phyloP scores from a whole-genome alignment of 2,113 vertebrate species.

The Aphyosemion australe region DNA sequence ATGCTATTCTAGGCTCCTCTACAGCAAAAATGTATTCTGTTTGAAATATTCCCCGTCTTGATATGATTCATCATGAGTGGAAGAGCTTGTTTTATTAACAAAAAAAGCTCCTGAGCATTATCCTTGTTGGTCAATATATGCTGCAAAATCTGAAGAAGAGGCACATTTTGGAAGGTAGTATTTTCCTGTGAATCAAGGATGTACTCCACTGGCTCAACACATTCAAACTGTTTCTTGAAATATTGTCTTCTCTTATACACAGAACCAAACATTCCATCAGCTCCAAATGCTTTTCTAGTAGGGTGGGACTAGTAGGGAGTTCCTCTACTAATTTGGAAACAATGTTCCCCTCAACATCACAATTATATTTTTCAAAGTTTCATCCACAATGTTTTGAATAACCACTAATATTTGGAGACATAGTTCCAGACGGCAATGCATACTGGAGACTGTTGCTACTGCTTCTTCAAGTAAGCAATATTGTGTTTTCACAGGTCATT shows the following conservation, averaged over 20 bases:
- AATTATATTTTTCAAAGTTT: no score
- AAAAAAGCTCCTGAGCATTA: no score
- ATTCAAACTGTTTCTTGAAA: slow-evolving; percentile 14
- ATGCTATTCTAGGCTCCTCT: background rate
- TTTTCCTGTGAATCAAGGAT: slow-evolving; percentile 5
- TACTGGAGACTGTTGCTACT: slow-evolving; percentile 6
- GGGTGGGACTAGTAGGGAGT: no score
- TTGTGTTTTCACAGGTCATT: no score
- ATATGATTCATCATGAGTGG: slow-evolving; percentile 15
- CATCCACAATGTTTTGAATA: no score
- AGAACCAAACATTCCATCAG: no score
- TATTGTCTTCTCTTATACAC: slow-evolving; percentile 1
- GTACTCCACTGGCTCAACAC: background rate
- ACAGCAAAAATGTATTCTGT: slow-evolving; percentile 11
- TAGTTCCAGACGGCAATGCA: background rate
- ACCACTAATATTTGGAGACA: slow-evolving; percentile 3
- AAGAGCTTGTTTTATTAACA: background rate
- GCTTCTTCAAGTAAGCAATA: no score
- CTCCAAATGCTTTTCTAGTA: no score
- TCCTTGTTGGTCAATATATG: slow-evolving; percentile 8
- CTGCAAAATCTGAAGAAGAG: slow-evolving; percentile 9
- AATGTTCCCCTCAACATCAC: no score
- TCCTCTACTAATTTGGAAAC: no score
- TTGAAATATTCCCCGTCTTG: slow-evolving; percentile 1
- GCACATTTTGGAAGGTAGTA: slow-evolving; percentile 7